phyloP scores from a whole-genome alignment of 2,797 vertebrate genomes.

The Heteromormyrus szaboi region DNA sequence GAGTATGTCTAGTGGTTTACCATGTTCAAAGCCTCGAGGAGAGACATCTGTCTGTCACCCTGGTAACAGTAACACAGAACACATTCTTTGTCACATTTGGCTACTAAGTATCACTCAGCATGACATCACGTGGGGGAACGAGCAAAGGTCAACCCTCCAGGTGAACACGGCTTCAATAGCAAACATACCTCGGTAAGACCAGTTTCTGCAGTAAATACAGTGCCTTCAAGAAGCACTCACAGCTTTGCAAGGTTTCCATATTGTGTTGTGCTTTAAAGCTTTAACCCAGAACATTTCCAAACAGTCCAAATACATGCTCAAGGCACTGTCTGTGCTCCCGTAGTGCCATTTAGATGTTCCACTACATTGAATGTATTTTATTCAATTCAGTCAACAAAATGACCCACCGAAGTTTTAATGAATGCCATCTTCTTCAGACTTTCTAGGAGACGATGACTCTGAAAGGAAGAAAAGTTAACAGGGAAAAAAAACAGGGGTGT shows the following conservation, averaged over 20 bases:
- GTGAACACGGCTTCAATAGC: neutral
- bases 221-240: neutral
- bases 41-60: slow-evolving; percentile 53
- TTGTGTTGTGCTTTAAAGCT: neutral
- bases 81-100: slow-evolving; percentile 22
- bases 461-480: slow-evolving; percentile 36
- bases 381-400: slow-evolving; percentile 11
- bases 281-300: neutral
- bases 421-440: slow-evolving; percentile 74
- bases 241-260: neutral
- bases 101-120: neutral
- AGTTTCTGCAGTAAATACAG: neutral
- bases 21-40: slow-evolving; percentile 53
- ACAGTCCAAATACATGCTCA: neutral
- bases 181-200: neutral
- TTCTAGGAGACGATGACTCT: slow-evolving; percentile 85
- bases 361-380: neutral
- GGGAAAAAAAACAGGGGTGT: neutral
- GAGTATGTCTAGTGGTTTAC: slow-evolving; percentile 46
- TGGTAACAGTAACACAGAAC: slow-evolving; percentile 42
- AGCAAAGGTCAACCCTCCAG: neutral
- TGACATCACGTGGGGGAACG: neutral
- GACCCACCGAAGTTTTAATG: slow-evolving; percentile 82
- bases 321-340: neutral
- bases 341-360: neutral